Evolutionary conservation across 2,888 invertebrate species (phyloP).

Genomic region (Pecten maximus): DNA sequence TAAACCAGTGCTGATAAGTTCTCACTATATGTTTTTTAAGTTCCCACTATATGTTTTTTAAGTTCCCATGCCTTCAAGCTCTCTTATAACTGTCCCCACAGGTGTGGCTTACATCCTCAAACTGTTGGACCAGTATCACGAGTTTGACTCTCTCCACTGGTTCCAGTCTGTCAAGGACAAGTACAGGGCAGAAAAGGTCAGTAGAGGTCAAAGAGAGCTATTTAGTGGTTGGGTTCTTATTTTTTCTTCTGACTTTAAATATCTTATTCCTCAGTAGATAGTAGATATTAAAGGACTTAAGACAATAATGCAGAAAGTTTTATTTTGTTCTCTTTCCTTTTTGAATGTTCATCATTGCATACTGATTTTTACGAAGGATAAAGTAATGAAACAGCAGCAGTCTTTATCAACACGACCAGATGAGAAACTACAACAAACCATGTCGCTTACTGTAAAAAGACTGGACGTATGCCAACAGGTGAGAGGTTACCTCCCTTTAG

Average conservation of each 20-base stretch:
- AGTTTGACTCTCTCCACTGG: constrained; percentile 97
- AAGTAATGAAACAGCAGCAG: constrained; percentile 66
- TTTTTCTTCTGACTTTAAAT: too few relatives aligned
- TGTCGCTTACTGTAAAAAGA: constrained; percentile 93
- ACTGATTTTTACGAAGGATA: constrained; percentile 56
- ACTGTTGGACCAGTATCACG: constrained; percentile 91
- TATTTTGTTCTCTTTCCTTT: too few relatives aligned
- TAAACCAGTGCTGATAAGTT: too few relatives aligned
- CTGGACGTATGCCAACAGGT: constrained; percentile 88
- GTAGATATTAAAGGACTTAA: too few relatives aligned
- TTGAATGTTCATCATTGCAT: too few relatives aligned
- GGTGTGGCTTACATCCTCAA: constrained; percentile 94
- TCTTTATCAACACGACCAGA: constrained; percentile 83
- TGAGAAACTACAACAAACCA: constrained; percentile 95
- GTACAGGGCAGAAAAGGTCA: constrained; percentile 86
- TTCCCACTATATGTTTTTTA: too few relatives aligned
- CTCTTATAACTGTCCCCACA: too few relatives aligned
- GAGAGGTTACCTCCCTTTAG: not conserved
- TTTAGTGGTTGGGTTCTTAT: too few relatives aligned
- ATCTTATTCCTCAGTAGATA: too few relatives aligned
- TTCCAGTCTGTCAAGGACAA: constrained; percentile 93
- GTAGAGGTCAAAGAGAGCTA: not conserved
- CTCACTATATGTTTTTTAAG: too few relatives aligned
- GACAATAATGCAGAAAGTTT: too few relatives aligned
- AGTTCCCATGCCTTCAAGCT: too few relatives aligned